phyloP scores from a whole-genome alignment of 2,113 vertebrate species.

The Amblyopsis rosae region DNA sequence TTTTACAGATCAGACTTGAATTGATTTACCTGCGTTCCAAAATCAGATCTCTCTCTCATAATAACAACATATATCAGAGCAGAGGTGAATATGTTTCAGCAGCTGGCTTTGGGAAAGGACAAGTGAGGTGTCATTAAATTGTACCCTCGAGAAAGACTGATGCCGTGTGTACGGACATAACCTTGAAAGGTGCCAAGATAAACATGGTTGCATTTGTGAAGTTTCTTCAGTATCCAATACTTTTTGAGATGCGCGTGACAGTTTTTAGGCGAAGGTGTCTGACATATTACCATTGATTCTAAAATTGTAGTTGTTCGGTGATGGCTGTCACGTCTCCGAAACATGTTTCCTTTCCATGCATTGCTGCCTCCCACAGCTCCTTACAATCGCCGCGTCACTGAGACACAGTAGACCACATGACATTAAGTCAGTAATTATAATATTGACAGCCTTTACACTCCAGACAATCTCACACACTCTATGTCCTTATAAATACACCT shows the following conservation, averaged over 20 bases:
- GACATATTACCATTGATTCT: constrained; percentile 4
- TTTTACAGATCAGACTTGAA: constrained; percentile 66
- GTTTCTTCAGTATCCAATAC: neutral
- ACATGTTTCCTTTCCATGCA: constrained; percentile 32
- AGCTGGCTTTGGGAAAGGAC: neutral
- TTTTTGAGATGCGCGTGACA: constrained; percentile 35
- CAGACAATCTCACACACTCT: neutral
- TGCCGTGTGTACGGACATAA: constrained; percentile 8
- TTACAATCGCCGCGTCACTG: constrained; percentile 42
- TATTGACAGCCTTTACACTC: neutral
- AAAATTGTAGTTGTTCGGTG: constrained; percentile 25
- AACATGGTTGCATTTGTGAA: constrained; percentile 9
- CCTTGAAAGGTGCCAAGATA: constrained; percentile 6
- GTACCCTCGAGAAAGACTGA: neutral
- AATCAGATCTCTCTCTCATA: constrained; percentile 43
- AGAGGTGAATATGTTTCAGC: constrained; percentile 13
- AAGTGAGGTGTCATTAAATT: neutral
- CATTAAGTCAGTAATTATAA: constrained; percentile 30
- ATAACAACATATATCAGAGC: constrained; percentile 41
- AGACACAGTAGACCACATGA: constrained; percentile 37
- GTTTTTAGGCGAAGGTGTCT: constrained; percentile 33
- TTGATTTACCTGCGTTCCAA: constrained; percentile 58
- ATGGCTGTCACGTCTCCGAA: constrained; percentile 33
- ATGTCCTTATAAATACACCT: neutral
- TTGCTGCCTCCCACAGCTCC: constrained; percentile 17